Base-by-base conservation (phyloP, 1,140 invertebrate species). In the Caerostris extrusa region DNA sequence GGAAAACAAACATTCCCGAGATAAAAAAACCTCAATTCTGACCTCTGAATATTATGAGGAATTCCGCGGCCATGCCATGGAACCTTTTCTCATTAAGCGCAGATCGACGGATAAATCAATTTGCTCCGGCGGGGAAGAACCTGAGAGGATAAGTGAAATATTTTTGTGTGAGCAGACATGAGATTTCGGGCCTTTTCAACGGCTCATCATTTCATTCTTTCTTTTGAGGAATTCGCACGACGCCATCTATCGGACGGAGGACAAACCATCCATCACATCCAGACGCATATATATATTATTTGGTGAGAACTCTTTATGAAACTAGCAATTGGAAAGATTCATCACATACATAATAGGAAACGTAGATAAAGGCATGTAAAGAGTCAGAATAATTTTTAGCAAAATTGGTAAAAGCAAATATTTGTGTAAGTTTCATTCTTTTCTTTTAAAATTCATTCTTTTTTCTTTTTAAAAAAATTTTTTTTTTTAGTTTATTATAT, bases 131-230 rank as follows among this genome's bases (percentile, higher is more conserved):
- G 71, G 19, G 12, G 53, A 10, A 50, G 34, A 50, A 50, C 34
- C 34, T 7, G 8, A 10, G 71, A 34, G 34, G 53, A 50, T 50
- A 77, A 8, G 10, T 50, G 34, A 50, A 50, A 77, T 77, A 50
- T 77, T 77, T 53, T 34, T 71, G 69, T 77, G 34, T 12, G 10
- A 50, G 71, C 53, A 50, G 71, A 77, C 34, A 50, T 77, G 34
- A 53, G 71, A 77, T 77, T 77, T 77, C 71, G 50, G 71, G 34
- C 19, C 50, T 77, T 77, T 77, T 77, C 71, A 77, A 77, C 71
- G 10, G 34, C 34, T 12, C 8, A 50, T 50, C 5, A 77, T 34
- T 77, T 77, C 53, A 4, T 12, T 53, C 5, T 12, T 77, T 7
- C 10, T 53, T 34, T 5, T 53, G 8, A 50, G 61, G 61, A n/a